Evolutionary conservation across 1,140 invertebrate genomes (phyloP).

Genomic region (Bombus ignitus): DNA sequence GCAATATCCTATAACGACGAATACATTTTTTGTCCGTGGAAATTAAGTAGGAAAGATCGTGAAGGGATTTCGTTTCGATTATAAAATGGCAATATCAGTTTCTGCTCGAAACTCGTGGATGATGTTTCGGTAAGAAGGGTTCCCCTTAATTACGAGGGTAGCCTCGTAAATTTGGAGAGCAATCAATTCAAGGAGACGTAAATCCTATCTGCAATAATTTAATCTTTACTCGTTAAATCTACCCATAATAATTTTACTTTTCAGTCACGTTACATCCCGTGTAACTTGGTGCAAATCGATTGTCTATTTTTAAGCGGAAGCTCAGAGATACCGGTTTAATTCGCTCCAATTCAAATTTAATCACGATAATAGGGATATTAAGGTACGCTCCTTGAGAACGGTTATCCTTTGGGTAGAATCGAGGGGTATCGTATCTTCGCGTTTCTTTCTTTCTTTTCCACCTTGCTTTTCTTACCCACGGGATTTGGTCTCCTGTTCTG

Average conservation of each 20-base stretch:
- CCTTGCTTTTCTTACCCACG: constrained; percentile 34
- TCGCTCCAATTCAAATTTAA: constrained; percentile 38
- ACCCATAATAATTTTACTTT: not conserved
- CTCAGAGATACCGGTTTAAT: not conserved
- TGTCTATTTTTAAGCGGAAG: not conserved
- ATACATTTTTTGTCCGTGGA: not conserved
- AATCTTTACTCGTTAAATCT: not conserved
- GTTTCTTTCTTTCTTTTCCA: constrained; percentile 57
- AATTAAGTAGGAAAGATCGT: not conserved
- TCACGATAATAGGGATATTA: constrained; percentile 58
- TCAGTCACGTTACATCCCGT: not conserved
- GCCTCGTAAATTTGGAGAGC: constrained; percentile 2
- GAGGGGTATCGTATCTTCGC: constrained; percentile 26
- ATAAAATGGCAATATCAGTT: not conserved
- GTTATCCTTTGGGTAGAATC: constrained; percentile 44
- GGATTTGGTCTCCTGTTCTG: constrained; percentile 59
- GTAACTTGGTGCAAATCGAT: not conserved
- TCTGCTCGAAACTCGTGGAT: not conserved
- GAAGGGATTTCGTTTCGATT: not conserved
- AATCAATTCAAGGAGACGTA: constrained; percentile 15
- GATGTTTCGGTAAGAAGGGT: constrained; percentile 7
- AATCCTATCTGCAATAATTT: constrained; percentile 28
- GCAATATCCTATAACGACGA: not conserved
- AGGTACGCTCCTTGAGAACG: constrained; percentile 27
- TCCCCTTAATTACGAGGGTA: not conserved